A percentile compares a stretch with the other conserved stretches of the same genome.
Evolutionary conservation across 2,888 invertebrate species (phyloP).

Genomic region (Herminia tarsipennalis): DNA sequence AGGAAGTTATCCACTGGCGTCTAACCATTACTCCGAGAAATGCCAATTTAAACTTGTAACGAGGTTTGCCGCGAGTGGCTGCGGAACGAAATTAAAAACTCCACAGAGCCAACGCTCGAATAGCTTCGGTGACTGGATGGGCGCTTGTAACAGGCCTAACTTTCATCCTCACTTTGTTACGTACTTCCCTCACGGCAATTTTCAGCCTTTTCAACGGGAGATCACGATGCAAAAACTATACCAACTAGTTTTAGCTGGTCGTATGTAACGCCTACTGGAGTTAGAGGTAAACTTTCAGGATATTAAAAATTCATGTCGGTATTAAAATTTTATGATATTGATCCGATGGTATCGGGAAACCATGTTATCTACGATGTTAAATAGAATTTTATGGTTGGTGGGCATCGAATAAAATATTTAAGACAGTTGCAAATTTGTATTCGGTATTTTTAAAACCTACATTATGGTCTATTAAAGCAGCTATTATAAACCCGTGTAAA

Average conservation of each 20-base stretch:
- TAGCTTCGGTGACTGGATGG: slow-evolving; percentile 63
- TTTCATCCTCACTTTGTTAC: slow-evolving; percentile 77
- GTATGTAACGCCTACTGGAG: slow-evolving; percentile 17
- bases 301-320: no score
- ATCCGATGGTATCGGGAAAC: no score
- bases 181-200: slow-evolving; percentile 63
- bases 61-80: slow-evolving; percentile 82
- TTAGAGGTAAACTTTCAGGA: slow-evolving; percentile 23
- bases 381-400: no score
- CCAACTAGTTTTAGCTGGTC: slow-evolving; percentile 20
- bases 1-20: slow-evolving; percentile 72
- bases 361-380: no score
- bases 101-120: slow-evolving; percentile 66
- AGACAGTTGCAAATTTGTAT: no score
- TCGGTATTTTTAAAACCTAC: no score
- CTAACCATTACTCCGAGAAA: slow-evolving; percentile 82
- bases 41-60: slow-evolving; percentile 85
- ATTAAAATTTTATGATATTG: no score
- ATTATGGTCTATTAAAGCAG: no score
- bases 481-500: no score
- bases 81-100: slow-evolving; percentile 83
- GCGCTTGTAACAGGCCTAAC: slow-evolving; percentile 77
- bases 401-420: no score
- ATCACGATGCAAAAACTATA: slow-evolving; percentile 58
- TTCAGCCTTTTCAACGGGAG: slow-evolving; percentile 59